Evolutionary conservation across 1,140 invertebrate genomes (phyloP).

Genomic region (Pseudomyrmex concolor): DNA sequence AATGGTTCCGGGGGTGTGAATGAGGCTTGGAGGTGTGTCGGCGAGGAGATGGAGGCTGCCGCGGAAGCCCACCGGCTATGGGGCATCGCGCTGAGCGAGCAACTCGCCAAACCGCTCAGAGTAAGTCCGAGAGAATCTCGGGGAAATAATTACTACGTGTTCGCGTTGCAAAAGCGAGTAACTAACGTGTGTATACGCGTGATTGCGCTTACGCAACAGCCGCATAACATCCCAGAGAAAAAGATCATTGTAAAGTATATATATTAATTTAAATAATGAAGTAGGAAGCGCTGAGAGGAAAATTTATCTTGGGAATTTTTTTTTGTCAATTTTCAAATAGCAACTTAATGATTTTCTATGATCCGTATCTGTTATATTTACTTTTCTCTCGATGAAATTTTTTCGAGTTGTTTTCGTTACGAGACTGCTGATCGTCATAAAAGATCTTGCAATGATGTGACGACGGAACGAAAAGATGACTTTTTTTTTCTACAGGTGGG

Average conservation of each 20-base stretch:
- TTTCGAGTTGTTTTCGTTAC: neutral
- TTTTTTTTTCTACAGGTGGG: slow-evolving; percentile 75
- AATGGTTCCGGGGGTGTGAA: slow-evolving; percentile 93
- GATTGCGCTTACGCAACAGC: slow-evolving; percentile 8
- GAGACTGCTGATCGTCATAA: neutral
- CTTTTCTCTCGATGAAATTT: neutral
- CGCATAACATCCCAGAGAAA: neutral
- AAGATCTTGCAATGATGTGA: neutral
- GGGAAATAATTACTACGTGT: slow-evolving; percentile 20
- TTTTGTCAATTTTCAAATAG: neutral
- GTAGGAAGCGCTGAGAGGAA: neutral
- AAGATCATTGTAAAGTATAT: neutral
- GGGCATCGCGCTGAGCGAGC: slow-evolving; percentile 92
- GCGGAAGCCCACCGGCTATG: slow-evolving; percentile 94
- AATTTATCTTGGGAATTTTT: slow-evolving; percentile 3
- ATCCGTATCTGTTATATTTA: neutral
- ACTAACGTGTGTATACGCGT: neutral
- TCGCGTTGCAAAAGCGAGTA: neutral
- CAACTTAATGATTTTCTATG: neutral
- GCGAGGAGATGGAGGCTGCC: slow-evolving; percentile 95
- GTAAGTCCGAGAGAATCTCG: slow-evolving; percentile 68
- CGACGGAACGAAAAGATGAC: neutral
- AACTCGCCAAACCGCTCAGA: slow-evolving; percentile 95
- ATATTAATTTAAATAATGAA: neutral
- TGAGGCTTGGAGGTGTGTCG: slow-evolving; percentile 95